These are phyloP conservation scores for Nibea coibor DNA, from an alignment of 2,113 vertebrate genomes.

Conservation along the genomic window DNA sequence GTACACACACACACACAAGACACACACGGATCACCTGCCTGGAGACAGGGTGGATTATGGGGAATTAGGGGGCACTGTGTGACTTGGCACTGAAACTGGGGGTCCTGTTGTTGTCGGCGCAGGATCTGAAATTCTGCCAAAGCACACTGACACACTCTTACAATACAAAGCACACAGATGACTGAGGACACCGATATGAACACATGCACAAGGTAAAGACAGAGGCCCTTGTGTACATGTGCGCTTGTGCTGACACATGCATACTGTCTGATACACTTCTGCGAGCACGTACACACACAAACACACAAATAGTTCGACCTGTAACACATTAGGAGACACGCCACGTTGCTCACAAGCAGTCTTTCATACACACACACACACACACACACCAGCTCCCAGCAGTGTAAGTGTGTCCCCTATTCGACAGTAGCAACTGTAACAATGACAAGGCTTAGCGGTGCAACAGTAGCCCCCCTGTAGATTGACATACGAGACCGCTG, in stretches of 20 bases:
- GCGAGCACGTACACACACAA: constrained; percentile 18
- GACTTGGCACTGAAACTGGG: constrained; percentile 73
- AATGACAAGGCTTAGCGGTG: constrained; percentile 71
- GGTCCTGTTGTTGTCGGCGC: constrained; percentile 68
- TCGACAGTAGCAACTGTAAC: constrained; percentile 82
- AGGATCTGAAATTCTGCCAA: constrained; percentile 73
- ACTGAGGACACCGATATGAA: constrained; percentile 35
- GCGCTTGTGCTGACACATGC: constrained; percentile 27
- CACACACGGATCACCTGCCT: constrained; percentile 78
- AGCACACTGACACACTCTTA: constrained; percentile 52
- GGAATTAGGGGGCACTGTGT: constrained; percentile 77
- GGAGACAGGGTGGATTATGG: constrained; percentile 81
- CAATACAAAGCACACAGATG: constrained; percentile 49
- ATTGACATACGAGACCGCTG: constrained; percentile 68
- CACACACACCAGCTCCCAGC: constrained; percentile 39
- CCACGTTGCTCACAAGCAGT: neutral
- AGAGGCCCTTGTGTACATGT: constrained; percentile 23
- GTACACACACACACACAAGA: constrained; percentile 26
- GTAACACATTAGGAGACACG: constrained; percentile 10
- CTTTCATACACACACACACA: neutral
- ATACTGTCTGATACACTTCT: neutral
- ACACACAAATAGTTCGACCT: constrained; percentile 8
- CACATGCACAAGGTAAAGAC: constrained; percentile 48
- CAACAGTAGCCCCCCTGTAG: constrained; percentile 68
- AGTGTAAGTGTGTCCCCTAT: constrained; percentile 45